Conservation (phyloP, 2,113 vertebrate genomes). For the Laticauda laticaudata region DNA sequence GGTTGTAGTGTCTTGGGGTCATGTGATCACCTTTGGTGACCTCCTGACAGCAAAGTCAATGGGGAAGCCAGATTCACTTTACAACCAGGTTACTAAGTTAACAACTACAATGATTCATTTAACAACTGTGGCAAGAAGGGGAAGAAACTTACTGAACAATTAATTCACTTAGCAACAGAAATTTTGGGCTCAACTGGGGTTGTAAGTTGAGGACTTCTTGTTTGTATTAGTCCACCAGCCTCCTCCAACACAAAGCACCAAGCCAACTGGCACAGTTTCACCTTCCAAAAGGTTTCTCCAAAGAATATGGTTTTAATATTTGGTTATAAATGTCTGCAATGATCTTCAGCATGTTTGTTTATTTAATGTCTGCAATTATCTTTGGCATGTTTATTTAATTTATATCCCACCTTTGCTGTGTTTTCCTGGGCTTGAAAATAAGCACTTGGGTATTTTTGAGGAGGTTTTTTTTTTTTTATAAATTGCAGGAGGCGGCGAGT, state of each 20-base stretch:
- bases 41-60: neutral
- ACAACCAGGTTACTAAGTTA: neutral
- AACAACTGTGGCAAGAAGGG: neutral
- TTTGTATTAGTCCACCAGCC: no score
- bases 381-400: neutral
- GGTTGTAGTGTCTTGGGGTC: neutral
- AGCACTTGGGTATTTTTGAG: no score
- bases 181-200: neutral
- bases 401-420: neutral
- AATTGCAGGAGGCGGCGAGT: no score
- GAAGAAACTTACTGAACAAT: no score
- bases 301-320: neutral
- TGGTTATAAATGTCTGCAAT: neutral
- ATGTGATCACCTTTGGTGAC: neutral
- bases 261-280: neutral
- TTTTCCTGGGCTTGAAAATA: no score
- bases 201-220: neutral
- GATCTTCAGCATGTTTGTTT: neutral
- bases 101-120: neutral
- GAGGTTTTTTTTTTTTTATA: no score
- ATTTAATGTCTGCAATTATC: neutral
- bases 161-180: neutral
- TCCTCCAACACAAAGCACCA: neutral
- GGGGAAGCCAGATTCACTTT: neutral
- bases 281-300: neutral